These are phyloP conservation scores for Poeciliopsis presidionis DNA, from an alignment of 2,797 vertebrate species.

Conservation along the genomic window DNA sequence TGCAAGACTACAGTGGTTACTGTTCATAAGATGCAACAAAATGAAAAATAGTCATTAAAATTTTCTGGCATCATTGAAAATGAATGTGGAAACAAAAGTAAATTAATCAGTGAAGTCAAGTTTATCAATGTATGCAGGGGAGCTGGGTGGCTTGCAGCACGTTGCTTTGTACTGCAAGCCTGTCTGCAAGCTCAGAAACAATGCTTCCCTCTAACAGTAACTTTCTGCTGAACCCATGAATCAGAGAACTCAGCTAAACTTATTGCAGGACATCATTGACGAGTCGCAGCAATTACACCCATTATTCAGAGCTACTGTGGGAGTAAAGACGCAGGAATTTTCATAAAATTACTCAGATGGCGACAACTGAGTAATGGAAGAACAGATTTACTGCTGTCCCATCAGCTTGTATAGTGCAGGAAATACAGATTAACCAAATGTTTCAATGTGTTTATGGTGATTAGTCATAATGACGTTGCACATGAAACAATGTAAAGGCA, in stretches of 20 bases:
- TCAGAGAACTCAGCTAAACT: conserved; percentile 48
- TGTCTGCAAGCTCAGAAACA: conserved; percentile 77
- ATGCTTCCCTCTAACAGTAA: conserved; percentile 69
- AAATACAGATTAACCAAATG: not conserved
- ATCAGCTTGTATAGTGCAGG: not conserved
- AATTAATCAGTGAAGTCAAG: conserved; percentile 15
- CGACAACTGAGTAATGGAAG: conserved; percentile 1
- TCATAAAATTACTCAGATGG: conserved; percentile 34
- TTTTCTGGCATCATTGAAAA: conserved; percentile 3
- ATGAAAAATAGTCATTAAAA: not conserved
- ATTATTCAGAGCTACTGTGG: conserved; percentile 55
- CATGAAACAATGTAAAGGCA: not conserved
- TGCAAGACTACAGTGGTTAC: too few relatives aligned
- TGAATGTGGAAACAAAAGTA: not conserved
- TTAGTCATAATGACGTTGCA: not conserved
- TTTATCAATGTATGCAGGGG: conserved; percentile 2
- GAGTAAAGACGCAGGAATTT: conserved; percentile 49
- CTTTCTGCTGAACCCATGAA: conserved; percentile 57
- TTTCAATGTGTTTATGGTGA: not conserved
- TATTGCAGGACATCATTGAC: conserved; percentile 33
- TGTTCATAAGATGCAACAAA: not conserved
- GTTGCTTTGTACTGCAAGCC: conserved; percentile 44
- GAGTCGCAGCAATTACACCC: conserved; percentile 17
- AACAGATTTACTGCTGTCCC: conserved; percentile 3
- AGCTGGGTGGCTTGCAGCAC: not conserved